These are phyloP conservation scores for Athene cunicularia DNA, from an alignment of 2,113 vertebrate genomes.

Conservation along the genomic window DNA sequence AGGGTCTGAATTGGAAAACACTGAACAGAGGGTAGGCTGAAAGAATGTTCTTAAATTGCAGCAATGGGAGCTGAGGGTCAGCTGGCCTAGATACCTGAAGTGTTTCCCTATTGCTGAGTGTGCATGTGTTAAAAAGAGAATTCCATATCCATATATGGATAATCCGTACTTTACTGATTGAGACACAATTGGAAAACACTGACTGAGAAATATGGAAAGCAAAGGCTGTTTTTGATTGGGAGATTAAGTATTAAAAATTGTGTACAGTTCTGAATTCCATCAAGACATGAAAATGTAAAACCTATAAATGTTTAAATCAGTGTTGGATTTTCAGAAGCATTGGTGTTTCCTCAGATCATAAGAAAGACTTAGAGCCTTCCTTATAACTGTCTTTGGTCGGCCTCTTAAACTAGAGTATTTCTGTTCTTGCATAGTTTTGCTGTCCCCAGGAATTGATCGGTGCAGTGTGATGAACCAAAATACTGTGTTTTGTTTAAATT, in stretches of 20 bases:
- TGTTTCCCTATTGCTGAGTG: neutral
- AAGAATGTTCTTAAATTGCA: neutral
- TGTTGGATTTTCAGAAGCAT: neutral
- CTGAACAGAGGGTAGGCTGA: neutral
- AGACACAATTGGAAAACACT: neutral
- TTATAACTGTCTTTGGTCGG: neutral
- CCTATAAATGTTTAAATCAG: neutral
- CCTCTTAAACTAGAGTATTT: neutral
- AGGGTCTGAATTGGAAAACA: neutral
- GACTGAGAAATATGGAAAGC: fast-evolving
- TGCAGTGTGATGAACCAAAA: neutral
- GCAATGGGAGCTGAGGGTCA: neutral
- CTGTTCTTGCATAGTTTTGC: neutral
- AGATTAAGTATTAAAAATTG: neutral
- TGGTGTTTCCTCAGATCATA: neutral
- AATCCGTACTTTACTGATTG: too few species aligned
- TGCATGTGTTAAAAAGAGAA: neutral
- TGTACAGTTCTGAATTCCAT: neutral
- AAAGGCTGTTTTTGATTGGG: neutral
- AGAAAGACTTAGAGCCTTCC: neutral
- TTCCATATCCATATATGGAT: neutral
- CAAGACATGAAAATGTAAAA: neutral
- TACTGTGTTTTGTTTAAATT: neutral
- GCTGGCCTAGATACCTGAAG: neutral
- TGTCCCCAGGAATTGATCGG: neutral